phyloP scores from a whole-genome alignment of 2,888 invertebrate species.

The Lottia gigantea region DNA sequence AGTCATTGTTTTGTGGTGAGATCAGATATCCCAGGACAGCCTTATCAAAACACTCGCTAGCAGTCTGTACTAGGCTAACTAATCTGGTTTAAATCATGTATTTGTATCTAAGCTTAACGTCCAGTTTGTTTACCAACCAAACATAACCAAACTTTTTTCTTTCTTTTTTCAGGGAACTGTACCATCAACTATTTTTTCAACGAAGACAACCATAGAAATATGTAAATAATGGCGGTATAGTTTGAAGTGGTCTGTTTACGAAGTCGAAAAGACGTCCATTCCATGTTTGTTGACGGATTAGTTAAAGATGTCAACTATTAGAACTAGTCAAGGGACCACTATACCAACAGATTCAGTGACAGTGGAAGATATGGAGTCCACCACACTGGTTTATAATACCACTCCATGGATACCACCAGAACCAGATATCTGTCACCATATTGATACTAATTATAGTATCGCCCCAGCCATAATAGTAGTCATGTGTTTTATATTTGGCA shows the following conservation, averaged over 20 bases:
- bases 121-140: not conserved
- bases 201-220: not conserved
- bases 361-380: slow-evolving; percentile 16
- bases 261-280: not conserved
- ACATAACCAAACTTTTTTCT: not conserved
- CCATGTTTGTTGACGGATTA: not conserved
- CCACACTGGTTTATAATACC: slow-evolving; percentile 13
- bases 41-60: not conserved
- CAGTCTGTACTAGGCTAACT: not conserved
- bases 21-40: not conserved
- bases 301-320: not conserved
- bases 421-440: slow-evolving; percentile 41
- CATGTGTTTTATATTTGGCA: slow-evolving; percentile 82
- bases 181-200: not conserved
- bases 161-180: not conserved
- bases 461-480: slow-evolving; percentile 77
- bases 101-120: slow-evolving; percentile 1
- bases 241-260: not conserved
- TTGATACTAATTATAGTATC: slow-evolving; percentile 74
- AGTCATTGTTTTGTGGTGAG: not conserved
- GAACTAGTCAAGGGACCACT: not conserved
- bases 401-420: slow-evolving; percentile 16
- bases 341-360: not conserved
- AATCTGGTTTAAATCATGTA: not conserved
- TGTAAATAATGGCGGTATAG: not conserved